Conservation (phyloP, 2,888 invertebrate species). For the Drosophila eohydei region DNA sequence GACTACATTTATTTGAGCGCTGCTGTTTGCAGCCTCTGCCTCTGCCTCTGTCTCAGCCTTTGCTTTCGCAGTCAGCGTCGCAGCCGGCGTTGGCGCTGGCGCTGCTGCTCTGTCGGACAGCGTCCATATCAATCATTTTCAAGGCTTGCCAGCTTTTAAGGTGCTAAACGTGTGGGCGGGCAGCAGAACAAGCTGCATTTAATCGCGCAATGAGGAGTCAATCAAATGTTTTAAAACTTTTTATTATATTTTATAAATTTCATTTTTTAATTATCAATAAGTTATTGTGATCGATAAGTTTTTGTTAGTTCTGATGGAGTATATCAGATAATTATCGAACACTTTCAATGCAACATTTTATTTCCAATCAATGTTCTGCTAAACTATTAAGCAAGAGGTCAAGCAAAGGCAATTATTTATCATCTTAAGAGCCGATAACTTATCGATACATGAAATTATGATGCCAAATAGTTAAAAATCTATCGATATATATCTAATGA, state of each 20-base stretch:
- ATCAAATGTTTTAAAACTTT: background rate
- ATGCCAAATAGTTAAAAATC: background rate
- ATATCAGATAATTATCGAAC: background rate
- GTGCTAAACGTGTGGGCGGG: slow-evolving; percentile 41
- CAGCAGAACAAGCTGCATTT: background rate
- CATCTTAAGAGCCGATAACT: background rate
- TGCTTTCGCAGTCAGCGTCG: slow-evolving; percentile 4
- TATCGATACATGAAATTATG: background rate
- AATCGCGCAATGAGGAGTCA: background rate
- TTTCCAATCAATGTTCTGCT: too few species aligned
- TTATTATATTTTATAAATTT: background rate
- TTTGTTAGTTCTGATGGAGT: background rate
- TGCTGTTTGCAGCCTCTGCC: slow-evolving; percentile 24
- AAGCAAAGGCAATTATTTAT: background rate
- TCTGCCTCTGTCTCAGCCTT: slow-evolving; percentile 1
- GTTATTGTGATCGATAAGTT: background rate
- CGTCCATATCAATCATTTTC: slow-evolving; percentile 72
- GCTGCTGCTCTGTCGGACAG: slow-evolving; percentile 49
- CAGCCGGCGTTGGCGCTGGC: slow-evolving; percentile 1
- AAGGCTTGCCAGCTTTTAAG: slow-evolving; percentile 32
- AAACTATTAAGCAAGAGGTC: background rate
- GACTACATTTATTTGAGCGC: slow-evolving; percentile 59
- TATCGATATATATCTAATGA: background rate
- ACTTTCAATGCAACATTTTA: too few species aligned
- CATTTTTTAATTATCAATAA: background rate